Conservation (phyloP, 2,888 invertebrate species). For the Chrysopilus asiliformis region DNA sequence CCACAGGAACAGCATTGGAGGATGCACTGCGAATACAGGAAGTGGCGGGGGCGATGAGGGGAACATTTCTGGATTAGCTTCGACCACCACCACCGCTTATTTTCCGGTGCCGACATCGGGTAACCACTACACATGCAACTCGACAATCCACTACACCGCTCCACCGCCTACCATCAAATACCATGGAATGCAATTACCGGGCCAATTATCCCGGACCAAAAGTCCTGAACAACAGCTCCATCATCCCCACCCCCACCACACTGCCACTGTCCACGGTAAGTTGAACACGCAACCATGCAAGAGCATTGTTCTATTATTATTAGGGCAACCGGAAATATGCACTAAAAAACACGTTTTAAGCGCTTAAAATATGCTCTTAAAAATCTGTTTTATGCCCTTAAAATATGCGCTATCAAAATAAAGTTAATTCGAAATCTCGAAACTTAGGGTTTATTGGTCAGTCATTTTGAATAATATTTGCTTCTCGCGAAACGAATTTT, state of each 20-base stretch:
- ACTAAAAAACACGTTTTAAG: too few relatives aligned
- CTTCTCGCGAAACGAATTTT: too few relatives aligned
- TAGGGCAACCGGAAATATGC: too few relatives aligned
- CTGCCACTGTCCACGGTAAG: slow-evolving; percentile 35
- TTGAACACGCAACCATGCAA: too few relatives aligned
- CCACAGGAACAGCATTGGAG: slow-evolving; percentile 13
- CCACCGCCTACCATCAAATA: slow-evolving; percentile 29
- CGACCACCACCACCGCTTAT: slow-evolving; percentile 25
- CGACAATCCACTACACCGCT: slow-evolving; percentile 12
- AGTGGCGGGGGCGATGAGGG: slow-evolving; percentile 6
- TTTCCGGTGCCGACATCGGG: slow-evolving; percentile 25
- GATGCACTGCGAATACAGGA: slow-evolving; percentile 5
- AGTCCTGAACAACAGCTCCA: slow-evolving; percentile 2
- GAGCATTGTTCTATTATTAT: too few relatives aligned
- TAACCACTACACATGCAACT: slow-evolving; percentile 7
- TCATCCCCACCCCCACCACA: slow-evolving; percentile 34
- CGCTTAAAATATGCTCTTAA: too few relatives aligned
- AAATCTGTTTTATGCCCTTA: too few relatives aligned
- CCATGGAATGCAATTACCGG: slow-evolving; percentile 31
- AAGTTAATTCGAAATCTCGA: too few relatives aligned
- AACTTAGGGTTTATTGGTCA: too few relatives aligned
- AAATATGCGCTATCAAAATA: too few relatives aligned
- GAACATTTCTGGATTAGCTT: too few relatives aligned
- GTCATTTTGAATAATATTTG: too few relatives aligned
- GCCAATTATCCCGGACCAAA: slow-evolving; percentile 7